Percentiles rank a stretch among this genome's conserved stretches.
These are phyloP conservation scores for Caloenas nicobarica DNA, from an alignment of 2,113 vertebrate species.

Conservation along the genomic window DNA sequence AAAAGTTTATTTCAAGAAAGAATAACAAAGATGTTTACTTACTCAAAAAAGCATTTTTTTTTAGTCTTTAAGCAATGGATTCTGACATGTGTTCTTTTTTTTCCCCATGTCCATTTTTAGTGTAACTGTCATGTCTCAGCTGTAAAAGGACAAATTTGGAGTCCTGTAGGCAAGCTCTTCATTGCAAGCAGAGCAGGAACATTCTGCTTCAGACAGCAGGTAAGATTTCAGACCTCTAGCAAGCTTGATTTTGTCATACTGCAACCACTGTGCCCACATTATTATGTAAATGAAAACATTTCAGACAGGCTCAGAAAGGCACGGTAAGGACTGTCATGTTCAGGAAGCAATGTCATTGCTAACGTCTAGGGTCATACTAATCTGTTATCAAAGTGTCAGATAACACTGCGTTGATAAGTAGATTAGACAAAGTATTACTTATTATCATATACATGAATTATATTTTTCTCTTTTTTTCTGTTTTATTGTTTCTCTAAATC, in stretches of 20 bases:
- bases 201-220: not conserved
- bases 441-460: conserved; percentile 17
- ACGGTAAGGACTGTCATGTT: conserved; percentile 15
- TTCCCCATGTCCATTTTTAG: not conserved
- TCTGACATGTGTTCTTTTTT: not conserved
- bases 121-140: not conserved
- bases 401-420: conserved; percentile 55
- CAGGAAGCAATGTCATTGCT: conserved; percentile 59
- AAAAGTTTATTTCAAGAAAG: not conserved
- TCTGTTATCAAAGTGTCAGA: conserved; percentile 78
- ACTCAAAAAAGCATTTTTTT: not conserved
- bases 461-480: conserved; percentile 7
- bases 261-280: not conserved
- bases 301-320: conserved; percentile 28
- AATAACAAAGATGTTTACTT: not conserved
- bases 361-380: conserved; percentile 72
- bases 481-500: not conserved
- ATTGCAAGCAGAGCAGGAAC: not conserved
- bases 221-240: not conserved
- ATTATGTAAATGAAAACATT: conserved; percentile 18
- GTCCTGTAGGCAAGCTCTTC: not conserved
- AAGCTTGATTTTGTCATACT: conserved; percentile 1
- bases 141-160: not conserved
- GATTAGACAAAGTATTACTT: conserved; percentile 60
- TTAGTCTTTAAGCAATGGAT: not conserved